A percentile compares a stretch with the other conserved stretches of the same genome.
phyloP scores from a whole-genome alignment of 2,888 invertebrate species.

The Timema podura region DNA sequence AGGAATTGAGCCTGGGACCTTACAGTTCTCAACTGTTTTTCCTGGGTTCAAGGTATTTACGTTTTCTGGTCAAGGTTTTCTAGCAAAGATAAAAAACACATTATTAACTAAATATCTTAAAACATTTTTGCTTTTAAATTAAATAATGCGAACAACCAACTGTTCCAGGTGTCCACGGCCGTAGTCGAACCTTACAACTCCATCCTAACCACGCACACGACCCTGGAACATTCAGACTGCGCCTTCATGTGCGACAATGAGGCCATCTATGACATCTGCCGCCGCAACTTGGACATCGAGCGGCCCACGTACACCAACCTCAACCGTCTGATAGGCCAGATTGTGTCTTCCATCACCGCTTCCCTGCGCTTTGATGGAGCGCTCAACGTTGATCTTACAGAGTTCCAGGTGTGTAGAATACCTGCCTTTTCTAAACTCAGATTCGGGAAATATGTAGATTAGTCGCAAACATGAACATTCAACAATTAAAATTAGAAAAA shows the following conservation, averaged over 20 bases:
- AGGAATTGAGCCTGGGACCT: no score
- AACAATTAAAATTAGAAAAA: no score
- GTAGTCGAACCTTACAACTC: conserved; percentile 98
- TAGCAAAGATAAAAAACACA: no score
- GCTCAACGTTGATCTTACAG: conserved; percentile 88
- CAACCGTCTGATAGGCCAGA: conserved; percentile 92
- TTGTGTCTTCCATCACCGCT: conserved; percentile 89
- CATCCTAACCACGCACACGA: conserved; percentile 93
- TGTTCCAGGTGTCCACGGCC: conserved; percentile 63
- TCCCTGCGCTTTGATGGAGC: conserved; percentile 91
- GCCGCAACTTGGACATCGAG: conserved; percentile 91
- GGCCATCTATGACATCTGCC: conserved; percentile 88
- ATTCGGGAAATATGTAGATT: no score
- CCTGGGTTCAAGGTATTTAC: no score
- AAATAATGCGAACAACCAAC: not conserved
- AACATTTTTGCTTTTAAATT: no score
- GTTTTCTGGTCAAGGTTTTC: no score
- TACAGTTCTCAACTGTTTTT: no score
- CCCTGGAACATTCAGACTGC: conserved; percentile 91
- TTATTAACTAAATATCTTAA: no score
- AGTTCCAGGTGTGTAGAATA: conserved; percentile 62
- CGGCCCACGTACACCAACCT: conserved; percentile 95
- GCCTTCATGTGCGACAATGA: conserved; percentile 95
- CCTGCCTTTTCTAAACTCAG: no score
- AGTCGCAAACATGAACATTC: no score